Evolutionary conservation across 2,888 invertebrate genomes (phyloP).

Genomic region (Meloe dianella): DNA sequence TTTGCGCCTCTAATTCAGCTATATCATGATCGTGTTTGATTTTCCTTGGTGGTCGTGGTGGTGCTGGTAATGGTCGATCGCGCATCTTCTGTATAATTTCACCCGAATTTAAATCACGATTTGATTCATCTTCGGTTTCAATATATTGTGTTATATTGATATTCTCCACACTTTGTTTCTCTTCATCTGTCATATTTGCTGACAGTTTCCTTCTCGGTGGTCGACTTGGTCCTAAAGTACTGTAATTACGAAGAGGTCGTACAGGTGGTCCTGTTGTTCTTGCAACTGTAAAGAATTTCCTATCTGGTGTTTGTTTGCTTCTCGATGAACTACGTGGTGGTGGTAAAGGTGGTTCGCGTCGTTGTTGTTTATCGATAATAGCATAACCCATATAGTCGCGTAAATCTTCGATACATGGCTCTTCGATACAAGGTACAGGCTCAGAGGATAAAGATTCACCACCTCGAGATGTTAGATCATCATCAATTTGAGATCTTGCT

Average conservation of each 20-base stretch:
- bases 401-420: constrained; percentile 55
- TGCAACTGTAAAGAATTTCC: constrained; percentile 75
- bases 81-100: constrained; percentile 83
- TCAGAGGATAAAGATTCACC: constrained; percentile 69
- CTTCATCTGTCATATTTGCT: constrained; percentile 50
- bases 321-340: constrained; percentile 69
- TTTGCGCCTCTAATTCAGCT: constrained; percentile 45
- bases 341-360: constrained; percentile 61
- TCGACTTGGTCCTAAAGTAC: constrained; percentile 65
- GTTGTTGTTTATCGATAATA: constrained; percentile 72
- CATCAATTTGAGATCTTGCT: constrained; percentile 64
- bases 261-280: constrained; percentile 61
- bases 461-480: constrained; percentile 60
- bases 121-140: constrained; percentile 66
- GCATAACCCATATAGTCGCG: constrained; percentile 70
- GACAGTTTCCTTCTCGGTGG: constrained; percentile 62
- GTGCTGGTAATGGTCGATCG: constrained; percentile 83
- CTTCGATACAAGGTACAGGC: constrained; percentile 55
- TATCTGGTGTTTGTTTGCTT: constrained; percentile 61
- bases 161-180: constrained; percentile 60
- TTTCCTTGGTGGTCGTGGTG: constrained; percentile 79
- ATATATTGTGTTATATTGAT: constrained; percentile 65
- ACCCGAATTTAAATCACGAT: constrained; percentile 74
- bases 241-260: constrained; percentile 67
- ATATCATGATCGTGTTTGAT: constrained; percentile 46